Evolutionary conservation across 1,140 invertebrate genomes (phyloP), one percentile per base, ranked within the genome.

Genomic region (Drosophila navojoa): DNA sequence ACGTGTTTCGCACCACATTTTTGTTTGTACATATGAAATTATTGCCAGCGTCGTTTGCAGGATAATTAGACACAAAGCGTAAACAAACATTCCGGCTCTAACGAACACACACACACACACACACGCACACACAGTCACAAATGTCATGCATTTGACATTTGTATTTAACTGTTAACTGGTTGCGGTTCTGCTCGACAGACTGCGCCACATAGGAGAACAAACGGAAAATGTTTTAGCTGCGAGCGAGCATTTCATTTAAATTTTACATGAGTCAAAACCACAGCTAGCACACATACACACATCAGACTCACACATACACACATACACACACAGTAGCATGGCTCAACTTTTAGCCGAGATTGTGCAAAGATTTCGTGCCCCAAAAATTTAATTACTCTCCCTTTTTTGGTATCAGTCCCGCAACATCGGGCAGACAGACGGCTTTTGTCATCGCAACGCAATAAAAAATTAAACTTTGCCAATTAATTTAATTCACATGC

Each of bases 401-500:
- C 40, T 47, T 57, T 71, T 47, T 32, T 44, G 53, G 63, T 60
- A 54, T 68, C 53, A 66, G 54, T 50, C 32, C 22, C 44, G 38
- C 19, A 38, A 38, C 32, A 29, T 44, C 29, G 27, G n/a, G 50
- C 22, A 45, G 19, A 27, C 27, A 27, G 27, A 27, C 42, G 40
- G 22, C 27, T 53, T 47, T 67, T 58, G 27, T 75, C 40, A 55
- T 42, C 55, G 42, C 35, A 15, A 42, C 49, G 71, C 58, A 76
- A 79, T 72, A 70, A 86, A 80, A 81, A 86, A 71, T 76, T 86
- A 69, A 87, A 86, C 82, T 87, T 87, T 87, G 35, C 63, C 82
- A 86, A 87, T 86, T 86, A 81, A 86, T 87, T 86, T 81, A 78
- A 86, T 87, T 87, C 77, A 78, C 67, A 78, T 78, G 42, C 63